Conservation (phyloP, 2,797 vertebrate genomes). For the Helicolenus hilgendorfi region DNA sequence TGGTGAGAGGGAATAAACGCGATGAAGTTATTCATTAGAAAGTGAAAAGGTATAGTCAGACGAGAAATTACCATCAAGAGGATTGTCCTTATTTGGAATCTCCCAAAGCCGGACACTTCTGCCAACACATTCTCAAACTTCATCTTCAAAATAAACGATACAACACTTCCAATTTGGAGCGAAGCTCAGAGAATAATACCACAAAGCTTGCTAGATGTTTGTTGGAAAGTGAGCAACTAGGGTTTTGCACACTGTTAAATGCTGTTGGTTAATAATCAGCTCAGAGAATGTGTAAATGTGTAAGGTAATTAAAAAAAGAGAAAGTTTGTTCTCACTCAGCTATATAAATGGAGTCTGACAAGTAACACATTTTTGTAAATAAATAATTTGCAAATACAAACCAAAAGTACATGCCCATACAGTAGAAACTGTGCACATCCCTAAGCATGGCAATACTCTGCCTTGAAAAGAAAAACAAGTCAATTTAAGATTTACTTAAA, state of each 20-base stretch:
- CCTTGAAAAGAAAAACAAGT: not conserved
- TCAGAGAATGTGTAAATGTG: not conserved
- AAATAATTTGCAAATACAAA: slow-evolving; percentile 23
- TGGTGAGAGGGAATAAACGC: slow-evolving; percentile 89
- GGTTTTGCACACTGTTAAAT: not conserved
- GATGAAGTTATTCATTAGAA: slow-evolving; percentile 92
- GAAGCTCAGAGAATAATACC: not conserved
- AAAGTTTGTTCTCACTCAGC: not conserved
- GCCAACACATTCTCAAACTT: not conserved
- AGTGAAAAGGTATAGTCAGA: slow-evolving; percentile 90
- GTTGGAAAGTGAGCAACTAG: not conserved
- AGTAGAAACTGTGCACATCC: not conserved
- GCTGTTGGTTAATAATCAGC: slow-evolving; percentile 22
- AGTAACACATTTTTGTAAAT: slow-evolving; percentile 9
- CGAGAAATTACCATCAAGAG: slow-evolving; percentile 85
- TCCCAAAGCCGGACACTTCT: slow-evolving; percentile 90
- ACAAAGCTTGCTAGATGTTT: not conserved
- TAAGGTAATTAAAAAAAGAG: not conserved
- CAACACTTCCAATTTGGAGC: too few relatives aligned
- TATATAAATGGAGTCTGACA: not conserved
- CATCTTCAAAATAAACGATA: too few relatives aligned
- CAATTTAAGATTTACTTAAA: not conserved
- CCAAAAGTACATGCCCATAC: not conserved
- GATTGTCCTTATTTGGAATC: slow-evolving; percentile 88
- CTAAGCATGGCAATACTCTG: not conserved